These are phyloP conservation scores for Brachionus asplanchnoidis DNA, from an alignment of 1,140 invertebrate species.

Conservation along the genomic window DNA sequence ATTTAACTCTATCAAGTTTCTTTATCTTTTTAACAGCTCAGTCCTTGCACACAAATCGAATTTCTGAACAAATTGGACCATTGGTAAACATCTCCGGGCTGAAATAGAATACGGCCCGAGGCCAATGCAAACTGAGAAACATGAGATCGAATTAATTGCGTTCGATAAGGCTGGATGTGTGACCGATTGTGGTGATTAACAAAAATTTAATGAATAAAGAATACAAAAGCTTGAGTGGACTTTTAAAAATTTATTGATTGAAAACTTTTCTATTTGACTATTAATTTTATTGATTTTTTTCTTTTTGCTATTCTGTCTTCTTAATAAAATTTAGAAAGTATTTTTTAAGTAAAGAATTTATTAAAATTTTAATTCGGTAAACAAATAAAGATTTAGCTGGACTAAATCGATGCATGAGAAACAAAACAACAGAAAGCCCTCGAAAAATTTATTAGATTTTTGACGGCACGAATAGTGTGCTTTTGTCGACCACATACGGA, in stretches of 20 bases:
- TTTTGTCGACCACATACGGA: not conserved
- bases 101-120: constrained; percentile 12
- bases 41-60: not conserved
- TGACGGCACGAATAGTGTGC: not conserved
- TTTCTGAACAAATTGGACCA: not conserved
- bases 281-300: not conserved
- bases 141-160: not conserved
- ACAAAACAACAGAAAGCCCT: not conserved
- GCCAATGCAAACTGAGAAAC: not conserved
- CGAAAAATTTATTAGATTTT: not conserved
- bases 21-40: not conserved
- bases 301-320: not conserved
- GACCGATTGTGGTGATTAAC: not conserved
- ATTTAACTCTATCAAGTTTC: constrained; percentile 3
- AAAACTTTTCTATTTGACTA: not conserved
- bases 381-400: not conserved
- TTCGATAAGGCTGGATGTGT: not conserved
- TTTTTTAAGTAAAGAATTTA: not conserved
- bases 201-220: not conserved
- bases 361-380: not conserved
- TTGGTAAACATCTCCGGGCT: not conserved
- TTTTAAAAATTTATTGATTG: not conserved
- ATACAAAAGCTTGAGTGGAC: not conserved
- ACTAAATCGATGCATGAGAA: not conserved
- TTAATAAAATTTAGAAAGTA: not conserved